Conservation (phyloP, 2,888 invertebrate genomes). For the Monochamus alternatus region DNA sequence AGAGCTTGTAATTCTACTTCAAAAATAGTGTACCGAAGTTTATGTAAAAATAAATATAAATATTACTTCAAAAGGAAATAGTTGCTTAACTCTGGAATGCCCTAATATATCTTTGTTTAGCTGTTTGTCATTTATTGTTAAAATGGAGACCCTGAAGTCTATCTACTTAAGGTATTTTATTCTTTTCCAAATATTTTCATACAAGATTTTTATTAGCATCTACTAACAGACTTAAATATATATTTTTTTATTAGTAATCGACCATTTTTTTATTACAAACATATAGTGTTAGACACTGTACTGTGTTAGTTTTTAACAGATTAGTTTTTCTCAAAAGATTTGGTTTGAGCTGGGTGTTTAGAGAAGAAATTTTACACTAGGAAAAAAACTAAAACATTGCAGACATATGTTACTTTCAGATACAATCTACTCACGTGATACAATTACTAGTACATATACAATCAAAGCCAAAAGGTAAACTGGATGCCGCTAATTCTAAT, state of each 20-base stretch:
- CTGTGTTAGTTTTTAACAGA: conserved; percentile 60
- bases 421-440: conserved; percentile 42
- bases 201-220: conserved; percentile 51
- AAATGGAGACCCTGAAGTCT: conserved; percentile 62
- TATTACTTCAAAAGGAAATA: not conserved
- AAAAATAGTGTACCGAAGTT: too few relatives aligned
- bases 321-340: conserved; percentile 47
- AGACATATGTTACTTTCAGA: conserved; percentile 53
- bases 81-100: conserved; percentile 42
- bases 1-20: too few relatives aligned
- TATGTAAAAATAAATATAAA: too few relatives aligned
- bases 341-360: conserved; percentile 73
- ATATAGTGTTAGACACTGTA: conserved; percentile 54
- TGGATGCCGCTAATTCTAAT: conserved; percentile 2
- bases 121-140: conserved; percentile 57
- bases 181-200: conserved; percentile 50
- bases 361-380: conserved; percentile 55
- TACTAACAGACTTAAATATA: conserved; percentile 34
- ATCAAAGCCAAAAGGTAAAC: conserved; percentile 16
- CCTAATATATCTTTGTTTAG: conserved; percentile 55
- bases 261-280: conserved; percentile 31
- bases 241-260: conserved; percentile 33
- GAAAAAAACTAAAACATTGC: conserved; percentile 48
- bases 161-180: conserved; percentile 62
- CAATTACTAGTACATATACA: conserved; percentile 33